Percentiles rank a stretch among this genome's conserved stretches.
phyloP scores from a whole-genome alignment of 1,140 invertebrate species.

The Drosophila pandora region DNA sequence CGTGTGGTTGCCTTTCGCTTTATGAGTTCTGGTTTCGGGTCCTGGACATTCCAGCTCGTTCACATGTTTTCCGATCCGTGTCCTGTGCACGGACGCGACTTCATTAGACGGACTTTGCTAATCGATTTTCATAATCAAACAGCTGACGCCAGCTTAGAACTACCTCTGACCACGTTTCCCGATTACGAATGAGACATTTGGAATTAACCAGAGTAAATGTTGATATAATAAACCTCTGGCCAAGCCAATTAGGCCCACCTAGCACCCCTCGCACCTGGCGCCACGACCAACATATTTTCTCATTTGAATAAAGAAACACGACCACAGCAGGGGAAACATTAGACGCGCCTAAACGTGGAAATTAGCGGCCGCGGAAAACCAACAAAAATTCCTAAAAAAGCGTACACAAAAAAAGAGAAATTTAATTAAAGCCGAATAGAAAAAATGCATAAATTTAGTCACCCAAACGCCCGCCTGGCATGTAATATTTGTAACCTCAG shows the following conservation, averaged over 20 bases:
- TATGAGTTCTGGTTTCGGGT: slow-evolving; percentile 37
- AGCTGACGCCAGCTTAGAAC: slow-evolving; percentile 25
- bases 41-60: slow-evolving; percentile 10
- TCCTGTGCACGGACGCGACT: slow-evolving; percentile 15
- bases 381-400: slow-evolving; percentile 25
- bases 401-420: slow-evolving; percentile 59
- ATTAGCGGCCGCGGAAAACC: slow-evolving; percentile 62
- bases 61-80: slow-evolving; percentile 33
- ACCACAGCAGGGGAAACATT: slow-evolving; percentile 61
- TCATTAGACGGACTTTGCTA: slow-evolving; percentile 41
- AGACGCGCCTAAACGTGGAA: slow-evolving; percentile 73
- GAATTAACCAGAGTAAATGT: slow-evolving; percentile 43
- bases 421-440: slow-evolving; percentile 77
- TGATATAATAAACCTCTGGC: slow-evolving; percentile 73
- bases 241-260: slow-evolving; percentile 55
- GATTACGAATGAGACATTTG: slow-evolving; percentile 34
- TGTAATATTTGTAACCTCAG: slow-evolving; percentile 66
- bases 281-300: slow-evolving; percentile 64
- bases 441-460: slow-evolving; percentile 75
- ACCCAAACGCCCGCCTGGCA: slow-evolving; percentile 53
- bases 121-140: slow-evolving; percentile 52
- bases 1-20: slow-evolving; percentile 16
- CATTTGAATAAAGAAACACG: slow-evolving; percentile 72
- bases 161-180: neutral
- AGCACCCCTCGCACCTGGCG: slow-evolving; percentile 3